Conservation (phyloP, 1,140 invertebrate species). For the Liolophura sinensis region DNA sequence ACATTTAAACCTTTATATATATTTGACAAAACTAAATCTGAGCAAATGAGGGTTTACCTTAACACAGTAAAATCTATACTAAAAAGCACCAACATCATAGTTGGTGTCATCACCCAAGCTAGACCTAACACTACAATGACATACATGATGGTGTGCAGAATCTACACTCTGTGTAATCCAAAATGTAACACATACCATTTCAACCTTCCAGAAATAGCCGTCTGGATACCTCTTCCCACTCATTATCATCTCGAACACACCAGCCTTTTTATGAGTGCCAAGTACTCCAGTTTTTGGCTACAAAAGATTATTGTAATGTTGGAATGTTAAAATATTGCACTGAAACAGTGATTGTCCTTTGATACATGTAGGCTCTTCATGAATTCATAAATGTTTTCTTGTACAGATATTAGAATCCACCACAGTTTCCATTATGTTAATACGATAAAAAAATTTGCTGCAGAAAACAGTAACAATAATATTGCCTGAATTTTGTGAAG, state of each 20-base stretch:
- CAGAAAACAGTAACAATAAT: not conserved
- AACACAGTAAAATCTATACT: no score
- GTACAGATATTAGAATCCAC: not conserved
- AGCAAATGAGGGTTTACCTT: not conserved
- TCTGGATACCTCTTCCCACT: constrained; percentile 49
- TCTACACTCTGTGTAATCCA: not conserved
- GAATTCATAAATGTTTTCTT: constrained; percentile 6
- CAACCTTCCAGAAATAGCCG: constrained; percentile 54
- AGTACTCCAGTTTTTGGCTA: constrained; percentile 51
- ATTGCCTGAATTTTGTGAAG: not conserved
- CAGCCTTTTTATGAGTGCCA: constrained; percentile 51
- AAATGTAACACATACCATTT: constrained; percentile 36
- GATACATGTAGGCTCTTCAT: not conserved
- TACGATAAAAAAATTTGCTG: not conserved
- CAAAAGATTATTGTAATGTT: constrained; percentile 8
- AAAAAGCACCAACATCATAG: no score
- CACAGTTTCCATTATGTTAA: not conserved
- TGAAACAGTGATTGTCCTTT: not conserved
- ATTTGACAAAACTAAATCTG: not conserved
- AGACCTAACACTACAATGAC: not conserved
- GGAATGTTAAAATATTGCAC: not conserved
- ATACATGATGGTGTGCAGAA: not conserved
- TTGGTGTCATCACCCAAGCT: no score
- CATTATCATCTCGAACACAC: constrained; percentile 48
- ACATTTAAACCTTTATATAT: no score